Evolutionary conservation across 2,888 invertebrate genomes (phyloP), one percentile per base, ranked within the genome.

Genomic region (Andrena minutula): DNA sequence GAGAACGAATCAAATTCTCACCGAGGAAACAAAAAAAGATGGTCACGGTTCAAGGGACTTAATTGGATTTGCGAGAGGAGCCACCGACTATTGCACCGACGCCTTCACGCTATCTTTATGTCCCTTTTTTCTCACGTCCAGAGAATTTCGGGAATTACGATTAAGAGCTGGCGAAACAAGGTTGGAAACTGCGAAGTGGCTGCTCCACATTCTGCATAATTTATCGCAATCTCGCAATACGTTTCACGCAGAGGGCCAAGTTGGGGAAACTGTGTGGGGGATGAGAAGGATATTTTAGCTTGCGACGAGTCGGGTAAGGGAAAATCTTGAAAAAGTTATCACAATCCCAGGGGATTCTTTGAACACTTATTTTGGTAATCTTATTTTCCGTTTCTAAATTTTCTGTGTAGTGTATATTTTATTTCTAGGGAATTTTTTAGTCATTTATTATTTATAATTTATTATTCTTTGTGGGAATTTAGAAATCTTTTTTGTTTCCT

Each of bases 161-260:
- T 85, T 81, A 76, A 79, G 61, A 72, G 63, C 35, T 56, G 23
- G 64, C 49, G 63, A 74, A 82, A 78, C 70, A 53, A 74, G 71
- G 63, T 64, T 71, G 64, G 69, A 56, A 73, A 68, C 84, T 75
- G 56, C 63, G 53, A 72, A 73, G 28, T 69, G 61, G 61, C 60
- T 71, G 70, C 61, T 61, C 63, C 53, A 56, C 60, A 56, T 75
- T 79, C 68, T 80, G 84, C 80, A 84, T 84, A 84, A 83, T 83
- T 84, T 69, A 77, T 75, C 65, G 83, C 73, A 63, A 75, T 75
- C 71, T 51, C 71, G 71, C 56, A 82, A 66, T 58, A 69, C 60
- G 80, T 64, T 69, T 68, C 60, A 12, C 41, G 73, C 35, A 74
- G 56, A 56, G 60, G 64, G 51, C 60, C 35, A 71, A 70, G 65